phyloP scores from a whole-genome alignment of 2,113 vertebrate species.

The Orycteropus afer region DNA sequence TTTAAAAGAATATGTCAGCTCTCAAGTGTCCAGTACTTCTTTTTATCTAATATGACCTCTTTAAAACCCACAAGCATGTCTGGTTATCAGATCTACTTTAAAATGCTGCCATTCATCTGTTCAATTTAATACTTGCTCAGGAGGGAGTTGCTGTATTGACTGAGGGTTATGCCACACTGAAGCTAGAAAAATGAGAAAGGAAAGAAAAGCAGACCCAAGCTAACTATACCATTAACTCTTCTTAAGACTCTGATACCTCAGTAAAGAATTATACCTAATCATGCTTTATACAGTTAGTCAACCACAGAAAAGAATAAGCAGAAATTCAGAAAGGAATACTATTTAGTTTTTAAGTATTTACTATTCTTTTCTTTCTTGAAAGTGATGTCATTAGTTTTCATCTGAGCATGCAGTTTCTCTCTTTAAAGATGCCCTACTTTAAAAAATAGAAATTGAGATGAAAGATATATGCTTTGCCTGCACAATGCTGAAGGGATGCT shows the following conservation, averaged over 20 bases:
- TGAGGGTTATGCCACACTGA: constrained; percentile 78
- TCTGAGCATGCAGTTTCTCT: background rate
- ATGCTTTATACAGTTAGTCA: constrained; percentile 77
- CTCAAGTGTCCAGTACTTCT: constrained; percentile 80
- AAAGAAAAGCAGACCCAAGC: constrained; percentile 74
- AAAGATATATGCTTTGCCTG: background rate
- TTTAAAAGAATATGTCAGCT: constrained; percentile 76
- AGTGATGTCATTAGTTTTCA: constrained; percentile 52
- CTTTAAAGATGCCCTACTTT: background rate
- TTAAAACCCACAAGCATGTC: constrained; percentile 81
- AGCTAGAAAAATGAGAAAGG: constrained; percentile 83
- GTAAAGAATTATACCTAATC: constrained; percentile 79
- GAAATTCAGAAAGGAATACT: constrained; percentile 68
- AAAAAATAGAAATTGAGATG: background rate
- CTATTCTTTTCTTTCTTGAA: constrained; percentile 25
- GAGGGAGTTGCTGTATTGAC: constrained; percentile 79
- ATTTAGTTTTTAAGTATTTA: constrained; percentile 48
- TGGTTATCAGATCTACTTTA: constrained; percentile 84
- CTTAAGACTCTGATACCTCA: constrained; percentile 78
- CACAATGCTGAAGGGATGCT: background rate
- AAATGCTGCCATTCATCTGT: constrained; percentile 85
- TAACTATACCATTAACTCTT: constrained; percentile 83
- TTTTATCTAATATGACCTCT: constrained; percentile 81
- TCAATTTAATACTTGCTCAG: constrained; percentile 82
- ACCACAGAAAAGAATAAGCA: constrained; percentile 74